Evolutionary conservation across 2,113 vertebrate species (phyloP), one percentile per base, ranked within the genome.

Genomic region (Chionomys nivalis): DNA sequence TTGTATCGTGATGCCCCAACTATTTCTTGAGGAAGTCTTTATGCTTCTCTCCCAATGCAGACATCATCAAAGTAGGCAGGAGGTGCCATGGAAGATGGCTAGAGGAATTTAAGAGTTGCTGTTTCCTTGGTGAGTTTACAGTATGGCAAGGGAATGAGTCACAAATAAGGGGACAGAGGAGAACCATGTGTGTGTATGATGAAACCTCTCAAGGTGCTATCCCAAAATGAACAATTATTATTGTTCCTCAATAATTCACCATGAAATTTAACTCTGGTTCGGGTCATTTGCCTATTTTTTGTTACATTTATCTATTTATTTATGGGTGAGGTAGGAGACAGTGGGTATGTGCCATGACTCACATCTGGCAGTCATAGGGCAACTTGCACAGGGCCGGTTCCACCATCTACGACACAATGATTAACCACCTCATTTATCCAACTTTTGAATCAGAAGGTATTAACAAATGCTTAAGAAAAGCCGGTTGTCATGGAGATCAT

Each of bases 391-490:
- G 39, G 3, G n/a, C 21, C 14, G 2, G n/a, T 63, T 63, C 23
- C 24, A 28, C 23, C 7, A 14, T 63, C 23, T 16, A 39, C 19
- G 8, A 2, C 79, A n/a, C 23, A 4, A 33, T 61, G 55, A 61
- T 39, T 61, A 23, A 26, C 79, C 31, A 26, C n/a, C 7, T 94
- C 70, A 72, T 19, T 49, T 21, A 83, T 23, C 95, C 63, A 24
- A 52, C 28, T 58, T 86, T 66, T 86, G n/a, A 73, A 58, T 77
- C 55, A 11, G 52, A 73, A 58, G 31, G 42, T 66, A 58, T 14
- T 66, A n/a, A 85, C 55, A 68, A 82, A 28, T 78, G 11, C 19
- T 52, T 73, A 83, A 90, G 73, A 66, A 94, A 94, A 70, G 28
- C 58, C 49, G 33, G 63, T 55, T 49, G 33, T 75, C 31, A 61